Percentiles rank a stretch among this genome's conserved stretches.
phyloP scores from a whole-genome alignment of 2,797 vertebrate genomes.

The Schizopygopsis pylzovi region DNA sequence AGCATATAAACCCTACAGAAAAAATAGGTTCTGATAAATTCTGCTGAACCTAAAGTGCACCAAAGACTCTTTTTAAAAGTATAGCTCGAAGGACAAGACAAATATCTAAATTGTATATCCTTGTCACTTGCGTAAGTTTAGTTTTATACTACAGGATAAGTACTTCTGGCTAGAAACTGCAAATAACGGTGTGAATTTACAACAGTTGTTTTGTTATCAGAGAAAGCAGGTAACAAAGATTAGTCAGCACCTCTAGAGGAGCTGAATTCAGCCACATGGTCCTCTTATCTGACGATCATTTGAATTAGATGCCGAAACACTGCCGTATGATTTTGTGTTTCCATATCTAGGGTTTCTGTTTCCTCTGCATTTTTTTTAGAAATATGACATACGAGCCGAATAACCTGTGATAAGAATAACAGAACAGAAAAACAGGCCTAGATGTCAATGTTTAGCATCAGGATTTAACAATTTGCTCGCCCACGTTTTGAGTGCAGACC shows the following conservation, averaged over 20 bases:
- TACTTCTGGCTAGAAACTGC: not conserved
- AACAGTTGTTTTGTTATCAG: conserved; percentile 23
- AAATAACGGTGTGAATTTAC: conserved; percentile 11
- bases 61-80: not conserved
- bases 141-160: not conserved
- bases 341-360: conserved; percentile 15
- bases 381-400: conserved; percentile 8
- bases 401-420: conserved; percentile 36
- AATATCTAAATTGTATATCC: not conserved
- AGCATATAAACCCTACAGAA: not conserved
- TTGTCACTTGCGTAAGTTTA: not conserved
- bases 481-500: conserved; percentile 20
- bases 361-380: not conserved
- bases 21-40: not conserved
- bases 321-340: not conserved
- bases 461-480: conserved; percentile 17
- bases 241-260: not conserved
- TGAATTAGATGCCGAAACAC: conserved; percentile 23
- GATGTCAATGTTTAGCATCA: conserved; percentile 34
- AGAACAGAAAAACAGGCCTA: conserved; percentile 23
- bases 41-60: not conserved
- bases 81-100: not conserved
- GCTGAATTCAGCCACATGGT: not conserved
- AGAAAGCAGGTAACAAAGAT: conserved; percentile 19
- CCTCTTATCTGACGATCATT: conserved; percentile 30